Evolutionary conservation across 1,140 invertebrate genomes (phyloP).

Genomic region (Solenopsis invicta): DNA sequence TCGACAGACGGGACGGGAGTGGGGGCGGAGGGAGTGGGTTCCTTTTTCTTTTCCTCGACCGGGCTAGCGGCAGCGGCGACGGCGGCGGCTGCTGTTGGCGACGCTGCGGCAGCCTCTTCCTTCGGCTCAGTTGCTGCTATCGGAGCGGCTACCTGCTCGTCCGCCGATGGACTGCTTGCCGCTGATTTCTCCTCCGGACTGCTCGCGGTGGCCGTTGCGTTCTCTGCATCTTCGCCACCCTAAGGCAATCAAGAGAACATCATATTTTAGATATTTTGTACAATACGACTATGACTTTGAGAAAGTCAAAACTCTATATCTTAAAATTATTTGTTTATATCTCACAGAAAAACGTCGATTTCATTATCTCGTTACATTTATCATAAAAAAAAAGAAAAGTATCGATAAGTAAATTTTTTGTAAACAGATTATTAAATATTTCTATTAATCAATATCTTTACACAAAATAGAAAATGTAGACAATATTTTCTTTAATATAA

Average conservation of each 20-base stretch:
- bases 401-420: not conserved
- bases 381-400: not conserved
- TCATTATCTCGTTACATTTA: not conserved
- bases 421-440: not conserved
- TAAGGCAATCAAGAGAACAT: slow-evolving; percentile 67
- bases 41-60: slow-evolving; percentile 76
- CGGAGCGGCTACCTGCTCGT: slow-evolving; percentile 74
- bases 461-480: not conserved
- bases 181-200: slow-evolving; percentile 82
- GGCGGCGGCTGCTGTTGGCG: slow-evolving; percentile 24
- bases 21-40: slow-evolving; percentile 76
- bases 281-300: not conserved
- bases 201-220: slow-evolving; percentile 63
- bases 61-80: slow-evolving; percentile 49
- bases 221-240: slow-evolving; percentile 84
- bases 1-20: slow-evolving; percentile 76
- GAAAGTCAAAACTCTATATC: not conserved
- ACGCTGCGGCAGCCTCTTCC: slow-evolving; percentile 66
- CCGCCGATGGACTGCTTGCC: slow-evolving; percentile 82
- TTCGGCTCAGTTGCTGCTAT: slow-evolving; percentile 69
- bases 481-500: not conserved
- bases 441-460: too few relatives aligned
- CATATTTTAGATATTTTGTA: not conserved
- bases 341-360: not conserved
- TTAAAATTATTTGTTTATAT: not conserved